Percentiles rank a stretch among this genome's conserved stretches.
Conservation (phyloP, 1,140 invertebrate genomes). For the Megathymus violae region DNA sequence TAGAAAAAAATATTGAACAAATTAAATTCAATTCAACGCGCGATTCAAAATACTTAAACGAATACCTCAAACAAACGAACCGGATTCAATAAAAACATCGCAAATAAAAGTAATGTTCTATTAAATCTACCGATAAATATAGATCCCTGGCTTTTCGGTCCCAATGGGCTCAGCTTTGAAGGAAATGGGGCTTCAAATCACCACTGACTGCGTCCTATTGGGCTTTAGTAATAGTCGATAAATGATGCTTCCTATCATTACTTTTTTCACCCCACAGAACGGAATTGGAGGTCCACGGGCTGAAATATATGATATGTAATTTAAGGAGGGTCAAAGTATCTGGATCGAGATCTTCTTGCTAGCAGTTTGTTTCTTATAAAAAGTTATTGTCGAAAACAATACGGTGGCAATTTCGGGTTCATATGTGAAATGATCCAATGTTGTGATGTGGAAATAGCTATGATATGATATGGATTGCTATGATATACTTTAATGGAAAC, state of each 20-base stretch:
- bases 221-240: slow-evolving; percentile 30
- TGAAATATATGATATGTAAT: slow-evolving; percentile 16
- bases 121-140: slow-evolving; percentile 43
- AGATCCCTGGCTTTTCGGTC: slow-evolving; percentile 26
- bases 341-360: slow-evolving; percentile 7
- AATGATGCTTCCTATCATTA: slow-evolving; percentile 23
- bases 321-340: slow-evolving; percentile 8
- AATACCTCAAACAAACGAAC: slow-evolving; percentile 8
- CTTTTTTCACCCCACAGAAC: slow-evolving; percentile 30
- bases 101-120: slow-evolving; percentile 43
- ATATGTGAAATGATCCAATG: background rate
- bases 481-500: too few relatives aligned
- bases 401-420: background rate
- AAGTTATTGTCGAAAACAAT: background rate
- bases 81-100: slow-evolving; percentile 32
- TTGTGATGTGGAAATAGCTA: too few relatives aligned
- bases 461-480: too few relatives aligned
- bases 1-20: too few relatives aligned
- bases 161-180: slow-evolving; percentile 32
- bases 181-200: slow-evolving; percentile 38
- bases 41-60: background rate
- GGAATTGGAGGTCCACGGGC: slow-evolving; percentile 6
- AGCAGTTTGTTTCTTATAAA: slow-evolving; percentile 2
- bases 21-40: background rate
- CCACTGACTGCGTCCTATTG: slow-evolving; percentile 24